Evolutionary conservation across 2,113 vertebrate genomes (phyloP).

Genomic region (Opisthocomus hoazin): DNA sequence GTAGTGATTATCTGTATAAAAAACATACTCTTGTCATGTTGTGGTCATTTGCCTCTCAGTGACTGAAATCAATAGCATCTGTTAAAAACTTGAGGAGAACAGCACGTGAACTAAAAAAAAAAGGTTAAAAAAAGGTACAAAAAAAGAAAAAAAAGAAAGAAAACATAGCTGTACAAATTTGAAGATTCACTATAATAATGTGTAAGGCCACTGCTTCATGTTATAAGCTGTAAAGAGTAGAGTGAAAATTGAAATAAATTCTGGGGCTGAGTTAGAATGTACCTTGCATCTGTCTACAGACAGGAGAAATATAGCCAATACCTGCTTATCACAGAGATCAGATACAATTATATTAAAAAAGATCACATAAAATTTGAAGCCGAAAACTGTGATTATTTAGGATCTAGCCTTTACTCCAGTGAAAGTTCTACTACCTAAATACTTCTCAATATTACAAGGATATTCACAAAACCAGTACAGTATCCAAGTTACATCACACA

Average conservation of each 20-base stretch:
- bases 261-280: neutral
- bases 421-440: neutral
- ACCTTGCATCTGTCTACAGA: neutral
- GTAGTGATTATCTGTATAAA: neutral
- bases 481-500: neutral
- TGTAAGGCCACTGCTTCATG: neutral
- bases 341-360: neutral
- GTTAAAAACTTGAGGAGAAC: neutral
- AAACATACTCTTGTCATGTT: neutral
- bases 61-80: neutral
- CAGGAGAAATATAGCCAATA: neutral
- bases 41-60: neutral
- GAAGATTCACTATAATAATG: neutral
- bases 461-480: neutral
- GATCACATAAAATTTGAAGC: neutral
- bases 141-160: neutral
- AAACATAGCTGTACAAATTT: neutral
- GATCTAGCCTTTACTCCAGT: neutral
- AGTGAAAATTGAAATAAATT: neutral
- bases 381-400: neutral
- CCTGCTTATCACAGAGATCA: slow-evolving; percentile 7
- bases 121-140: neutral
- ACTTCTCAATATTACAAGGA: neutral
- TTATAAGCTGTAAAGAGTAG: neutral
- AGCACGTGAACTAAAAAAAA: neutral